phyloP scores from a whole-genome alignment of 2,113 vertebrate species.

The Cyprinodon variegatus region DNA sequence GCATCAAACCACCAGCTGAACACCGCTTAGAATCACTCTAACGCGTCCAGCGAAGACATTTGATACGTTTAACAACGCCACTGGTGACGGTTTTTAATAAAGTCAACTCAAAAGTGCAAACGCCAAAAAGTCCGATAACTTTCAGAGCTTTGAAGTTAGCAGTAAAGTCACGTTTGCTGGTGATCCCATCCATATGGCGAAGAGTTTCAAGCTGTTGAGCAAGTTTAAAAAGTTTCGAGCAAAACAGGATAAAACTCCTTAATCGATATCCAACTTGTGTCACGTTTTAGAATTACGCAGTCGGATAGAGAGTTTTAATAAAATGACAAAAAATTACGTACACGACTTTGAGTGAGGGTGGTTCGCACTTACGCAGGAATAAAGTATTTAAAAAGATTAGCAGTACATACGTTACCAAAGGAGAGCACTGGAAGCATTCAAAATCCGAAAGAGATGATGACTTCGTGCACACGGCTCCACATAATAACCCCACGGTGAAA shows the following conservation, averaged over 20 bases:
- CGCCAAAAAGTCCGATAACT: neutral
- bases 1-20: neutral
- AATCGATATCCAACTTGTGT: neutral
- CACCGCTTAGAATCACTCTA: too few relatives aligned
- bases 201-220: neutral
- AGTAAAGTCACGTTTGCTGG: neutral
- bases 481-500: conserved; percentile 30
- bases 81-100: neutral
- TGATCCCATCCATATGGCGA: conserved; percentile 20
- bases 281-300: neutral
- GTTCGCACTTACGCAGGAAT: neutral
- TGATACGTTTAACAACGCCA: neutral
- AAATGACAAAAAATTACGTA: neutral
- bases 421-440: conserved; percentile 45
- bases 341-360: neutral
- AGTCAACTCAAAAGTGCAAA: neutral
- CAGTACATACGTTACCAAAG: conserved; percentile 59
- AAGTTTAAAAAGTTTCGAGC: neutral
- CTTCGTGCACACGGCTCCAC: conserved; percentile 45
- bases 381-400: neutral
- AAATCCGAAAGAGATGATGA: conserved; percentile 48
- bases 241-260: neutral
- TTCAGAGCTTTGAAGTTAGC: neutral
- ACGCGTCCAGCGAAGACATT: neutral
- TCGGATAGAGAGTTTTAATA: neutral